Evolutionary conservation across 2,888 invertebrate species (phyloP), one percentile per base, ranked within the genome.

Genomic region (Teleiodes luculella): DNA sequence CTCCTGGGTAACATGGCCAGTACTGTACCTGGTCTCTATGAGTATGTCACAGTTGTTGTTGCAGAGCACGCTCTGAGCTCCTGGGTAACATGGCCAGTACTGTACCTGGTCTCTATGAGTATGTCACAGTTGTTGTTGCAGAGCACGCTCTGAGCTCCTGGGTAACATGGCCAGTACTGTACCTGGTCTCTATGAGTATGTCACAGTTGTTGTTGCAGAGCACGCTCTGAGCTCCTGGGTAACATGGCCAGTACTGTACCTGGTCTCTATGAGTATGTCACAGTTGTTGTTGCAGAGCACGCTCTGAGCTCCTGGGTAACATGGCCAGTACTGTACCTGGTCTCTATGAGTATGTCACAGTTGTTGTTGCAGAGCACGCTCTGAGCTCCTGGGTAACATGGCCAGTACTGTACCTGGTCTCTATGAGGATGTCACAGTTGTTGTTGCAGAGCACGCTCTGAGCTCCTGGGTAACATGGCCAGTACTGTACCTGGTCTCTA

Each of bases 211-310:
- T 96, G 50, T 95, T 93, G 75, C 97, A 97, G 4, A 99, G 91
- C 10, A 99, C 97, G 78, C 97, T 97, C 88, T 99, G 35, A 99
- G 91, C 85, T 99, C 99, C 84, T 99, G 99, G 0, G 98, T 99
- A 36, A 97, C 96, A 98, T 98, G 8, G 98, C 98, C 74, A 97
- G n/a, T 96, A 75, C 97, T 96, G 88, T 96, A 95, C 97, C 98
- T 97, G 65, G 95, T 97, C 75, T 94, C 93, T 94, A 97, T 97
- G 80, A 99, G 93, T 77, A 99, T 99, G 74, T 99, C 98, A 0
- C 96, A 92, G 83, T 99, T 99, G 79, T 96, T 96, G 50, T 95
- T 93, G 75, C 97, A 97, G 4, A 99, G 24, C 6, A 24, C 24
- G 24, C 24, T 24, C 24, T 24, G 24, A 24, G 24, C 24, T 24